phyloP scores from a whole-genome alignment of 2,888 invertebrate species.

The Saturnia japonica region DNA sequence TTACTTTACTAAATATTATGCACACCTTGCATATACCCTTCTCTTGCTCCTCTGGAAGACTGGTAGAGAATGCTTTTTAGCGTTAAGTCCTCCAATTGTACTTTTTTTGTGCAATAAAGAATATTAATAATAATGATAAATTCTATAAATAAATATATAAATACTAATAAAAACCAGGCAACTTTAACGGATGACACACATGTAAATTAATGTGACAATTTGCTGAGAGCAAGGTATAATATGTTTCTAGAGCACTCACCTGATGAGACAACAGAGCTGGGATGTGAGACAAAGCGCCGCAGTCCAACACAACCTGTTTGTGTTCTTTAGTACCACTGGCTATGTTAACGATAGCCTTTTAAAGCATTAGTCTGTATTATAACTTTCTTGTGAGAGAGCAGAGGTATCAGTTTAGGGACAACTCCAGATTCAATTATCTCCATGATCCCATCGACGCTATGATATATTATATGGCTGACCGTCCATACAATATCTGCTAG shows the following conservation, averaged over 20 bases:
- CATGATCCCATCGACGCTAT: constrained; percentile 98
- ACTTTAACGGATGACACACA: too few relatives aligned
- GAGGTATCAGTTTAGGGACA: constrained; percentile 96
- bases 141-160: too few relatives aligned
- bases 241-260: constrained; percentile 43
- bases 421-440: constrained; percentile 97
- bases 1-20: too few relatives aligned
- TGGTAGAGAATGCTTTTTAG: too few relatives aligned
- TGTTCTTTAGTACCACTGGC: constrained; percentile 99
- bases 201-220: too few relatives aligned
- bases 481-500: constrained; percentile 99
- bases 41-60: too few relatives aligned
- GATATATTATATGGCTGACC: constrained; percentile 97
- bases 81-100: too few relatives aligned
- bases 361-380: constrained; percentile 98
- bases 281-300: constrained; percentile 97
- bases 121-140: too few relatives aligned
- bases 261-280: constrained; percentile 94
- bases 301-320: constrained; percentile 98
- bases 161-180: too few relatives aligned
- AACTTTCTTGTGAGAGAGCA: constrained; percentile 95
- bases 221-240: neutral
- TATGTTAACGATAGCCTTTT: constrained; percentile 98
- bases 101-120: too few relatives aligned
- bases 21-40: too few relatives aligned